phyloP scores from a whole-genome alignment of 2,113 vertebrate genomes.

The Drymodes brunneopygia region DNA sequence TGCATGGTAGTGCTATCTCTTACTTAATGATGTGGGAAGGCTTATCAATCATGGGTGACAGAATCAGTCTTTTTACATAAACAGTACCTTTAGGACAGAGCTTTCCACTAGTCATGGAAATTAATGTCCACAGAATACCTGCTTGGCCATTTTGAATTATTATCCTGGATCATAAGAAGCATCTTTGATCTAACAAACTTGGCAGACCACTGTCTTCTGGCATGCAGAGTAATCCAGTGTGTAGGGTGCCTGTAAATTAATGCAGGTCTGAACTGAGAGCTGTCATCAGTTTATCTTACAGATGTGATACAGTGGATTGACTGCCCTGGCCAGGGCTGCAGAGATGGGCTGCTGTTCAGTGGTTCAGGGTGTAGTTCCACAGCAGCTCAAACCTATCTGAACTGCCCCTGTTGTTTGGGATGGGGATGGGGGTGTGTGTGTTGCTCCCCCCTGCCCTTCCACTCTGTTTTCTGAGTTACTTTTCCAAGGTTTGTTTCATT shows the following conservation, averaged over 20 bases:
- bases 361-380: background rate
- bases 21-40: background rate
- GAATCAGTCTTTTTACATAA: conserved; percentile 17
- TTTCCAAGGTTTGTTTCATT: background rate
- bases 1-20: conserved; percentile 23
- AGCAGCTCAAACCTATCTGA: background rate
- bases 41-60: conserved; percentile 28
- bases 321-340: background rate
- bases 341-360: background rate
- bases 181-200: conserved; percentile 20
- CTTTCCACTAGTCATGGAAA: background rate
- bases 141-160: background rate
- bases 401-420: background rate
- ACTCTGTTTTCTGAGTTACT: background rate
- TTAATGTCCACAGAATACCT: background rate
- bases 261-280: background rate
- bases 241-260: background rate
- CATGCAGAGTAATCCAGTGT: background rate
- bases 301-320: background rate
- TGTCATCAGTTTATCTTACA: background rate
- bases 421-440: background rate
- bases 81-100: background rate
- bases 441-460: background rate
- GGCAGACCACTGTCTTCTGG: conserved; percentile 4
- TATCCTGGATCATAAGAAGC: background rate